Percentiles rank a stretch among this genome's conserved stretches.
Evolutionary conservation across 2,888 invertebrate species (phyloP).

Genomic region (Phalera bucephala): DNA sequence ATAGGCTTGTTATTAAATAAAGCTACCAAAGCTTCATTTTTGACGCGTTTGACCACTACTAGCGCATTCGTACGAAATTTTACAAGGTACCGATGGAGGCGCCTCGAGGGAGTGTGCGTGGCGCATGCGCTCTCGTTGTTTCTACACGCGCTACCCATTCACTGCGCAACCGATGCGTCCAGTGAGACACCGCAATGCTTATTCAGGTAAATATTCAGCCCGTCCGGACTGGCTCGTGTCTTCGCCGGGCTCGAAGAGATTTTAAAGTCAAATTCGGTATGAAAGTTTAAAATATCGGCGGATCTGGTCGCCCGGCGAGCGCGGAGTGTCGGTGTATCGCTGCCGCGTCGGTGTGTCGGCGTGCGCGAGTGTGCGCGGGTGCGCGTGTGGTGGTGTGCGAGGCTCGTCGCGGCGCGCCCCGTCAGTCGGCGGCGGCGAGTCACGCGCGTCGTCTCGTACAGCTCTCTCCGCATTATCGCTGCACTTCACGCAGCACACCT

Average conservation of each 20-base stretch:
- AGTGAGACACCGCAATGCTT: slow-evolving; percentile 45
- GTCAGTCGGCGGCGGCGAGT: slow-evolving; percentile 81
- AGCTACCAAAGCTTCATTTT: slow-evolving; percentile 41
- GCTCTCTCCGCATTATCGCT: slow-evolving; percentile 53
- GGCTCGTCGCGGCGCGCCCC: slow-evolving; percentile 74
- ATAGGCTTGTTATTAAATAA: slow-evolving; percentile 23
- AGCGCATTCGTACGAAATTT: slow-evolving; percentile 44
- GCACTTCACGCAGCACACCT: slow-evolving; percentile 63
- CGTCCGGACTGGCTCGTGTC: slow-evolving; percentile 50
- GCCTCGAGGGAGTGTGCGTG: slow-evolving; percentile 57
- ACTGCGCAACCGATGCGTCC: slow-evolving; percentile 70
- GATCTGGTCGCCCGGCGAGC: slow-evolving; percentile 45
- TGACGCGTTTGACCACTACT: slow-evolving; percentile 39
- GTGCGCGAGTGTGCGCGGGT: slow-evolving; percentile 61
- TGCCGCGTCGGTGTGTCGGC: slow-evolving; percentile 41
- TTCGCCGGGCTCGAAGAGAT: slow-evolving; percentile 60
- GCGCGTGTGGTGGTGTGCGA: slow-evolving; percentile 71
- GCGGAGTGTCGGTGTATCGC: slow-evolving; percentile 39
- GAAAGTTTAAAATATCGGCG: slow-evolving; percentile 73
- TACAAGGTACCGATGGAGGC: slow-evolving; percentile 36
- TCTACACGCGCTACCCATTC: slow-evolving; percentile 69
- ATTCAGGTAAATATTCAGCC: slow-evolving; percentile 67
- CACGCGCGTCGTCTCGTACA: slow-evolving; percentile 77
- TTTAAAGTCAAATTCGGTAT: slow-evolving; percentile 79
- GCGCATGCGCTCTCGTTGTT: slow-evolving; percentile 69